phyloP scores from a whole-genome alignment of 1,140 invertebrate genomes.

The Manduca sexta region DNA sequence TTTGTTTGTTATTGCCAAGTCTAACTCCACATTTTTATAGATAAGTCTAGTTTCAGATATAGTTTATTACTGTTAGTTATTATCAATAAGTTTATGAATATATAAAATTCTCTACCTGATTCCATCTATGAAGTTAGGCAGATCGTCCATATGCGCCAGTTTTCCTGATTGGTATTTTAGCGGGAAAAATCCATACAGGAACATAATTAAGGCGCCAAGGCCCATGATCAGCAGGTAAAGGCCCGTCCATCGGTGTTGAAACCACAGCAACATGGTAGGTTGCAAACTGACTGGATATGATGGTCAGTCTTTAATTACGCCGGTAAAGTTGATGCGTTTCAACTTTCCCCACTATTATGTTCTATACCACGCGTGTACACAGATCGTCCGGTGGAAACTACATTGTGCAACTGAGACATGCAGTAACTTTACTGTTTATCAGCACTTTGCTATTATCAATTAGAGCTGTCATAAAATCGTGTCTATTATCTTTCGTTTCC shows the following conservation, averaged over 20 bases:
- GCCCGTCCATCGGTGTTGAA: slow-evolving; percentile 59
- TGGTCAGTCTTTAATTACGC: not conserved
- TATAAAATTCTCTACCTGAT: slow-evolving; percentile 56
- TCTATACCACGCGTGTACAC: slow-evolving; percentile 1
- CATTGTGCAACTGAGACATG: slow-evolving; percentile 2
- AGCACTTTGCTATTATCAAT: no score
- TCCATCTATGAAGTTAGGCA: slow-evolving; percentile 72
- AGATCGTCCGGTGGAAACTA: not conserved
- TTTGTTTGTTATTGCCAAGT: no score
- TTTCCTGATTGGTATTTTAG: slow-evolving; percentile 69
- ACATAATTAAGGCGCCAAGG: slow-evolving; percentile 59
- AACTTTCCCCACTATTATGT: slow-evolving; percentile 12
- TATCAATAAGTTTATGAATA: no score
- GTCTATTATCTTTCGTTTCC: no score
- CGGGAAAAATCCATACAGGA: slow-evolving; percentile 77
- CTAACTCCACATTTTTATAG: no score
- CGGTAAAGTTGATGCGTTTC: not conserved
- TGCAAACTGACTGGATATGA: not conserved
- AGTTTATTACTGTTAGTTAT: no score
- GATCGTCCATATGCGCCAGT: slow-evolving; percentile 65
- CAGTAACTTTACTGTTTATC: no score
- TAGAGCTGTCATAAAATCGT: no score
- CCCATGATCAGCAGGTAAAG: slow-evolving; percentile 54
- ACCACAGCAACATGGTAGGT: slow-evolving; percentile 48
- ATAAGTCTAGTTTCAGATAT: no score